These are phyloP conservation scores for Taxidea taxus DNA, from an alignment of 2,113 vertebrate genomes.

Conservation along the genomic window DNA sequence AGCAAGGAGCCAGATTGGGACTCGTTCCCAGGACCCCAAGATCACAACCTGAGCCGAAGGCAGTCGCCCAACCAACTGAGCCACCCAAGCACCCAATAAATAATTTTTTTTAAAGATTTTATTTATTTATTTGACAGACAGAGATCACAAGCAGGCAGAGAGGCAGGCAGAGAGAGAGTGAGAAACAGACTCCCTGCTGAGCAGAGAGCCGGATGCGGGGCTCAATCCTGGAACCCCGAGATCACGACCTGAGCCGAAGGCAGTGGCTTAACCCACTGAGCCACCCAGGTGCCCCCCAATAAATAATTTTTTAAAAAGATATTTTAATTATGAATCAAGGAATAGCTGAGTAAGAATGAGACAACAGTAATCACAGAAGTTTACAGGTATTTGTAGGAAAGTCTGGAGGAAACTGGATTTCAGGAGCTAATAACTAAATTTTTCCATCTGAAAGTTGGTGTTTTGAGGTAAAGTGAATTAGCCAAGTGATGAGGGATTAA, in stretches of 20 bases:
- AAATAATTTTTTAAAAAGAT: neutral
- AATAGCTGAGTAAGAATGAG: neutral
- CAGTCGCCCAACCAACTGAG: too few species aligned
- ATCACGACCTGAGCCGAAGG: neutral
- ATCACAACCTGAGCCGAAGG: neutral
- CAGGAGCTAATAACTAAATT: neutral
- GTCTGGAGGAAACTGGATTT: neutral
- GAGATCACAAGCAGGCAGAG: too few species aligned
- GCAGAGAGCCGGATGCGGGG: too few species aligned
- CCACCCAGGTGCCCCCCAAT: neutral
- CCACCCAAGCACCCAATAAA: too few species aligned
- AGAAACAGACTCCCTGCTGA: too few species aligned
- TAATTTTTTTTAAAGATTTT: neutral
- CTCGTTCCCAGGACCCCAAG: rapidly evolving
- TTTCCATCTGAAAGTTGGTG: neutral
- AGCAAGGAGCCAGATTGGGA: neutral
- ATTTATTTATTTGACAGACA: too few species aligned
- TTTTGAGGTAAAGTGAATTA: neutral
- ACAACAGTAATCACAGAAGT: neutral
- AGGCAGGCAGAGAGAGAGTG: too few species aligned
- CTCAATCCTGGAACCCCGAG: too few species aligned
- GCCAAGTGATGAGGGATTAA: neutral
- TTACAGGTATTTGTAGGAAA: neutral
- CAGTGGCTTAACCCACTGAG: neutral
- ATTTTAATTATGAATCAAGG: neutral